Evolutionary conservation across 2,797 vertebrate species (phyloP).

Genomic region (Anniella stebbinsi): DNA sequence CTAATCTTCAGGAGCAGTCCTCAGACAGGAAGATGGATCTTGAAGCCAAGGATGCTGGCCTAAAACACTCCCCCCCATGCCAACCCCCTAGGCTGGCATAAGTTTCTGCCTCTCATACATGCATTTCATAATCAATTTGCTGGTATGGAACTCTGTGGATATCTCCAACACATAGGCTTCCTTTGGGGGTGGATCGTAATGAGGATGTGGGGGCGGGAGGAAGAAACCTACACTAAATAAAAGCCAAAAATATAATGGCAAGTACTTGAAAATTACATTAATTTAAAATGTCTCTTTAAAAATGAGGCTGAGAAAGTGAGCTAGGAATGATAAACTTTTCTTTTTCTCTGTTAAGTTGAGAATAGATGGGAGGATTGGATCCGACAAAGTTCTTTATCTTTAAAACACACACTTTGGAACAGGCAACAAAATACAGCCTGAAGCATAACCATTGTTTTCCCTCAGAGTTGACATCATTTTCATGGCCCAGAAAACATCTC

Average conservation of each 20-base stretch:
- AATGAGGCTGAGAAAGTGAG: no score
- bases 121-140: neutral
- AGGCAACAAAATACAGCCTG: neutral
- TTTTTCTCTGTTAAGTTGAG: constrained; percentile 8
- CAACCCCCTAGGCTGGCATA: no score
- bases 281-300: neutral
- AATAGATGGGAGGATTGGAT: constrained; percentile 25
- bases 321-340: neutral
- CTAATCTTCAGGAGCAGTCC: no score
- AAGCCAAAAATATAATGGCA: constrained; percentile 35
- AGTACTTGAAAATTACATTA: constrained; percentile 38
- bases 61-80: no score
- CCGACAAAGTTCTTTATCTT: neutral
- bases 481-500: constrained; percentile 25
- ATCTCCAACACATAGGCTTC: constrained; percentile 33
- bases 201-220: neutral
- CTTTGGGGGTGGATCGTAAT: constrained; percentile 12
- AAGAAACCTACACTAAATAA: constrained; percentile 41
- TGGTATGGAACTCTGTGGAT: neutral
- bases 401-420: neutral
- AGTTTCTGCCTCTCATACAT: neutral
- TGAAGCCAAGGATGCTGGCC: no score
- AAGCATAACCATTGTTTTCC: constrained; percentile 29
- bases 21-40: no score
- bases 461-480: constrained; percentile 46